Conservation (phyloP, 2,888 invertebrate genomes). For the Cheilosia soror region DNA sequence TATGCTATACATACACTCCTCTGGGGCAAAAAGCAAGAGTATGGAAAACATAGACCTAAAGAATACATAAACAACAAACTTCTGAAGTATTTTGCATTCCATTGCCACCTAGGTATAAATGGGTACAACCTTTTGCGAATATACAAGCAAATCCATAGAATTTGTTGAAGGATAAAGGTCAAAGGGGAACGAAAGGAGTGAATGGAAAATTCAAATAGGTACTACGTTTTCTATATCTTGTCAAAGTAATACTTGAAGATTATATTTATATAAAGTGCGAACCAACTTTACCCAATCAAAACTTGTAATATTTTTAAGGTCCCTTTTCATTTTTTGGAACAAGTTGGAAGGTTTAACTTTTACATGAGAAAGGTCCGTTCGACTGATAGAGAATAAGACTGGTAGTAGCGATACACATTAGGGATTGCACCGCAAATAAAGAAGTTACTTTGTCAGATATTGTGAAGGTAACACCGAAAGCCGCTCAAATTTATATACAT, state of each 20-base stretch:
- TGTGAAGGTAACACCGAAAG: too few species aligned
- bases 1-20: neutral
- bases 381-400: too few species aligned
- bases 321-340: constrained; percentile 2
- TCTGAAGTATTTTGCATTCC: constrained; percentile 3
- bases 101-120: constrained; percentile 1
- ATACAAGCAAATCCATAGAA: neutral
- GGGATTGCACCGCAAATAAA: too few species aligned
- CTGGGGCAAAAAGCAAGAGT: neutral
- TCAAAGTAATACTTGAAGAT: constrained; percentile 26
- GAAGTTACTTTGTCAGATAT: too few species aligned
- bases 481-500: too few species aligned
- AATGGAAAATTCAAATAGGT: neutral
- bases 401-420: too few species aligned
- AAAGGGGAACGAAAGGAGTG: neutral
- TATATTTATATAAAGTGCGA: constrained; percentile 34
- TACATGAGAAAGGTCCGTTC: too few species aligned
- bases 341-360: constrained; percentile 1
- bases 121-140: neutral
- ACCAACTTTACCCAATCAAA: constrained; percentile 45
- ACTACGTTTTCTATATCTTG: neutral
- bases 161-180: neutral
- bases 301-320: constrained; percentile 29
- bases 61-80: constrained; percentile 2
- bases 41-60: neutral